These are phyloP conservation scores for Spea multiplicata DNA, from an alignment of 2,113 vertebrate species.

Conservation along the genomic window DNA sequence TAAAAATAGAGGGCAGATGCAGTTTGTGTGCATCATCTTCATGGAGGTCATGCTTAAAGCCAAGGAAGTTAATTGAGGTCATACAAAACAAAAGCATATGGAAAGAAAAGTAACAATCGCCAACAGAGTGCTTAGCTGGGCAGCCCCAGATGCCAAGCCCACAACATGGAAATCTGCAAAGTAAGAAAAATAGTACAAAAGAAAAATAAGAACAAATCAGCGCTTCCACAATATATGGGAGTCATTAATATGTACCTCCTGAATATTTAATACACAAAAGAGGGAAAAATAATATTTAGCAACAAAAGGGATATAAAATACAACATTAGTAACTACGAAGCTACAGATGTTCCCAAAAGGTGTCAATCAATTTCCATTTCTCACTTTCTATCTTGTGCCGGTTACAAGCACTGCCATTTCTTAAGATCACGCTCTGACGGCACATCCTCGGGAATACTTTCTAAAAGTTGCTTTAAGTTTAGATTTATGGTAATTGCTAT, in stretches of 20 bases:
- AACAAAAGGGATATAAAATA: not conserved
- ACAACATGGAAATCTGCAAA: conserved; percentile 3
- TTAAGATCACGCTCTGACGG: too few relatives aligned
- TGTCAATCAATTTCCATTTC: too few relatives aligned
- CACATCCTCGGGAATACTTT: too few relatives aligned
- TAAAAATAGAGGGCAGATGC: too few relatives aligned
- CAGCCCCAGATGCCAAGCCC: conserved; percentile 15
- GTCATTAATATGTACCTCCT: not conserved
- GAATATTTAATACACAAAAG: not conserved
- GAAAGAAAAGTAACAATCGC: conserved; percentile 1
- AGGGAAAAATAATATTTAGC: not conserved
- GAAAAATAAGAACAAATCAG: not conserved
- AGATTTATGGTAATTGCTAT: too few relatives aligned
- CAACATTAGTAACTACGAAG: too few relatives aligned
- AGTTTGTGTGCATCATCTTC: conserved; percentile 3
- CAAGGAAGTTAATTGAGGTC: conserved; percentile 46
- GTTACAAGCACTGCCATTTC: too few relatives aligned
- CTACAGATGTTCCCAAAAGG: too few relatives aligned
- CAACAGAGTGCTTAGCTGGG: conserved; percentile 31
- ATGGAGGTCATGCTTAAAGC: conserved; percentile 32
- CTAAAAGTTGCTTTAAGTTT: too few relatives aligned
- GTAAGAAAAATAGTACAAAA: conserved; percentile 19
- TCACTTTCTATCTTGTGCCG: too few relatives aligned
- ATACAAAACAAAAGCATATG: conserved; percentile 34
- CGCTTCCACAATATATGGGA: not conserved